Evolutionary conservation across 2,888 invertebrate species (phyloP).

Genomic region (Sesamia inferens): DNA sequence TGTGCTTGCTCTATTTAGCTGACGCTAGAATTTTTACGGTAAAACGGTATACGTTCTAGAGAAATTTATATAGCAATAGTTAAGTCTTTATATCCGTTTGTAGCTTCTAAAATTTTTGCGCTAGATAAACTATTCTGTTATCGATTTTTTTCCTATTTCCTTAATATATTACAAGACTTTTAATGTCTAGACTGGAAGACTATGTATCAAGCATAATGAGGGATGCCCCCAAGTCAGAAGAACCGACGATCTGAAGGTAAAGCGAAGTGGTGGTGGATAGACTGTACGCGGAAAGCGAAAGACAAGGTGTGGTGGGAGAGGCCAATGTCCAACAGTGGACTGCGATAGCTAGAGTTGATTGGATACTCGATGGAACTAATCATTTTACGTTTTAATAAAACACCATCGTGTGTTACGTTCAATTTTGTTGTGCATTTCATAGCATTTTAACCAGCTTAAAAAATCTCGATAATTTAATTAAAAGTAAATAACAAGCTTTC

Average conservation of each 20-base stretch:
- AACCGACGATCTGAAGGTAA: neutral
- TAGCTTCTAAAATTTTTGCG: neutral
- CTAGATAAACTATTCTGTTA: neutral
- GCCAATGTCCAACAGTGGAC: neutral
- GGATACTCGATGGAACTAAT: neutral
- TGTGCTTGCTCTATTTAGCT: slow-evolving; percentile 38
- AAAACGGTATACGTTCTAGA: slow-evolving; percentile 1
- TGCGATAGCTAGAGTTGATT: neutral
- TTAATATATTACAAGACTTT: neutral
- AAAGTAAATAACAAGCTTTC: slow-evolving; percentile 70
- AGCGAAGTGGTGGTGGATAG: neutral
- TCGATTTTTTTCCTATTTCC: neutral
- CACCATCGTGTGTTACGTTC: neutral
- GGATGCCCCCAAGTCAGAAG: neutral
- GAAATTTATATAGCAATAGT: neutral
- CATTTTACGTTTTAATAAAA: neutral
- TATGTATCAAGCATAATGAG: neutral
- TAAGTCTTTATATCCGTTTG: neutral
- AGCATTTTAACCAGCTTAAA: slow-evolving; percentile 43
- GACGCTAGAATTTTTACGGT: slow-evolving; percentile 30
- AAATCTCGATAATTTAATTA: slow-evolving; percentile 67
- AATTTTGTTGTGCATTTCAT: slow-evolving; percentile 24
- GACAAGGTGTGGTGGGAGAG: neutral
- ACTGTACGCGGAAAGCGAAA: neutral
- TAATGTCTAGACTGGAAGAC: neutral